phyloP scores from a whole-genome alignment of 2,113 vertebrate species.

The Boleophthalmus pectinirostris region DNA sequence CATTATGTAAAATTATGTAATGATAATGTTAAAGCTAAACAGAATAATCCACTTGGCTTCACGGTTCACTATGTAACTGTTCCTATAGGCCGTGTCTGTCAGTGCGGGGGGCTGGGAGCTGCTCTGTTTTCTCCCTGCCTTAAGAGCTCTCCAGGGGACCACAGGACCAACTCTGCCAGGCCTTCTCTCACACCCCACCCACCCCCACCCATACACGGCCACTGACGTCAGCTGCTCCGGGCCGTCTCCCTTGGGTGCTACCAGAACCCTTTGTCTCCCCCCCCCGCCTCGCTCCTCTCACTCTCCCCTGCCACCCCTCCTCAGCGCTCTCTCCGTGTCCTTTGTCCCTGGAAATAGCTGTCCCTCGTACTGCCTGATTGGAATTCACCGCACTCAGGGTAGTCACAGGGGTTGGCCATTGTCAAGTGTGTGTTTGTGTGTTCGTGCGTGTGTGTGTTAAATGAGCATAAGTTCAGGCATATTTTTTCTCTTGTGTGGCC shows the following conservation, averaged over 20 bases:
- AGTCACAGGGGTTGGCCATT: conserved; percentile 63
- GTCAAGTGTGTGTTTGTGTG: conserved; percentile 51
- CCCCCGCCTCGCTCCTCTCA: conserved; percentile 78
- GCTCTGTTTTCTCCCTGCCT: conserved; percentile 68
- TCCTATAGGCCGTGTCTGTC: conserved; percentile 36
- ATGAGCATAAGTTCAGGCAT: conserved; percentile 12
- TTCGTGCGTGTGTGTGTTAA: conserved; percentile 63
- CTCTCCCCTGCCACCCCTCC: conserved; percentile 82
- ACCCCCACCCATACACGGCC: conserved; percentile 72
- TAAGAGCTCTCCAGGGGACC: conserved; percentile 77
- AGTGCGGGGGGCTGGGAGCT: conserved; percentile 57
- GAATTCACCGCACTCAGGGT: conserved; percentile 76
- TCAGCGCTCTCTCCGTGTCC: conserved; percentile 81
- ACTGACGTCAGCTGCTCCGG: conserved; percentile 94
- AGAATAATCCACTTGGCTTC: neutral
- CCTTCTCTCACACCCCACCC: conserved; percentile 93
- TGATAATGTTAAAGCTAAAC: neutral
- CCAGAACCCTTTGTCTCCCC: conserved; percentile 81
- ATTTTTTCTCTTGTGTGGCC: conserved; percentile 10
- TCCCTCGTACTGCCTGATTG: conserved; percentile 81
- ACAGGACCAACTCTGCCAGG: conserved; percentile 92
- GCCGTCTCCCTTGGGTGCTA: conserved; percentile 95
- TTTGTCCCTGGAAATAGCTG: conserved; percentile 83
- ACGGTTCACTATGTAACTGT: conserved; percentile 26
- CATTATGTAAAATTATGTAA: neutral